These are phyloP conservation scores for Ophion costatus DNA, from an alignment of 2,888 invertebrate species.

Conservation along the genomic window DNA sequence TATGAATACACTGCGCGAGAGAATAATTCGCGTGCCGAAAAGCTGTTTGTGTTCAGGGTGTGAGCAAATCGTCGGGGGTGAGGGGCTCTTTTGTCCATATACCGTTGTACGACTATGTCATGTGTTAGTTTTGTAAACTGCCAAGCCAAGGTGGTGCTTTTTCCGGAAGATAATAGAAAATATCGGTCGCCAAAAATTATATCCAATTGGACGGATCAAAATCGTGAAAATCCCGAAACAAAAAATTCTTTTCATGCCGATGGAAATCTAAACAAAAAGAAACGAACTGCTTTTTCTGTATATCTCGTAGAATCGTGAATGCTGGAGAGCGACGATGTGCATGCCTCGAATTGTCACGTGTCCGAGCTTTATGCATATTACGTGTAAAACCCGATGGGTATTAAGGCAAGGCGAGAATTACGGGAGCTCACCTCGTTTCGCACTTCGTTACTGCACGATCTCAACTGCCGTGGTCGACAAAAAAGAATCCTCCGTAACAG, in stretches of 20 bases:
- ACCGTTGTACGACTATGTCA: neutral
- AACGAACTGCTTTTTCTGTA: neutral
- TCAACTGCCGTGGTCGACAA: neutral
- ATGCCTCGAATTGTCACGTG: constrained; percentile 16
- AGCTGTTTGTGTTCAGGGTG: constrained; percentile 10
- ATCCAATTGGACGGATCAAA: neutral
- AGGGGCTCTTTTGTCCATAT: neutral
- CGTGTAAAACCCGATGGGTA: constrained; percentile 4
- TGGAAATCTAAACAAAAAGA: neutral
- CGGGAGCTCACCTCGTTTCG: neutral
- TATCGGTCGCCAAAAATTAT: neutral
- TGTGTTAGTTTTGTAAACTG: neutral
- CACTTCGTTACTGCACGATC: constrained; percentile 26
- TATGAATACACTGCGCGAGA: neutral
- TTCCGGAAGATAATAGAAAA: neutral
- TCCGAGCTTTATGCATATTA: constrained; percentile 26
- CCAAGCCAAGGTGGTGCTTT: neutral
- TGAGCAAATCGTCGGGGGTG: neutral
- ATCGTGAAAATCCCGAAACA: neutral
- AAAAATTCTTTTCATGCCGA: neutral
- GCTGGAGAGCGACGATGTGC: neutral
- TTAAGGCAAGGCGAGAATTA: constrained; percentile 12
- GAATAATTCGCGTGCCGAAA: constrained; percentile 2
- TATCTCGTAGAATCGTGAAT: neutral
- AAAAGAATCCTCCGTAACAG: neutral